These are phyloP conservation scores for Allolobophora icterica DNA, from an alignment of 2,888 invertebrate genomes.

Conservation along the genomic window DNA sequence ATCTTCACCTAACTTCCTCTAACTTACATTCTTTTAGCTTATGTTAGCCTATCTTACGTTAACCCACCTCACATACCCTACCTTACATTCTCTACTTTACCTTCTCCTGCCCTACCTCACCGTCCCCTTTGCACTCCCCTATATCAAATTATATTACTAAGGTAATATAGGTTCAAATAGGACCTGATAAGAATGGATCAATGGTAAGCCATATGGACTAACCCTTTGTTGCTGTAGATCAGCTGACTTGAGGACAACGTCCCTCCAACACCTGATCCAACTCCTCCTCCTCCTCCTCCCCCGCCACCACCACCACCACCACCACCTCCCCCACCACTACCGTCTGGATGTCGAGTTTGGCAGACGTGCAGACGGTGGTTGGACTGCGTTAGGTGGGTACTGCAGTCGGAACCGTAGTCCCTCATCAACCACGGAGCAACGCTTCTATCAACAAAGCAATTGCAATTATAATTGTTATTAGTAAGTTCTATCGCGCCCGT, in stretches of 20 bases:
- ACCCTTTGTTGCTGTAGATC: not conserved
- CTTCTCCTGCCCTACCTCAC: too few relatives aligned
- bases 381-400: not conserved
- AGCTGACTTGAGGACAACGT: not conserved
- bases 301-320: not conserved
- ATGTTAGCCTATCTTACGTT: too few relatives aligned
- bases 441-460: not conserved
- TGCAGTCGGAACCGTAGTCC: constrained; percentile 13
- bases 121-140: too few relatives aligned
- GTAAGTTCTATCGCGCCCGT: not conserved
- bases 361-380: not conserved
- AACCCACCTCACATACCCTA: too few relatives aligned
- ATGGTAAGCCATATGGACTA: not conserved
- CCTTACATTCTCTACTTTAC: too few relatives aligned
- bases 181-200: too few relatives aligned
- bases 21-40: too few relatives aligned
- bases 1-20: too few relatives aligned
- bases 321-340: not conserved
- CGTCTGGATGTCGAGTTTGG: not conserved
- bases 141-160: too few relatives aligned
- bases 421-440: constrained; percentile 18
- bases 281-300: not conserved
- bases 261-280: not conserved
- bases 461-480: not conserved
- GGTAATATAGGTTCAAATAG: too few relatives aligned